Base-by-base conservation (phyloP, 2,113 vertebrate species). In the Centropus bengalensis region DNA sequence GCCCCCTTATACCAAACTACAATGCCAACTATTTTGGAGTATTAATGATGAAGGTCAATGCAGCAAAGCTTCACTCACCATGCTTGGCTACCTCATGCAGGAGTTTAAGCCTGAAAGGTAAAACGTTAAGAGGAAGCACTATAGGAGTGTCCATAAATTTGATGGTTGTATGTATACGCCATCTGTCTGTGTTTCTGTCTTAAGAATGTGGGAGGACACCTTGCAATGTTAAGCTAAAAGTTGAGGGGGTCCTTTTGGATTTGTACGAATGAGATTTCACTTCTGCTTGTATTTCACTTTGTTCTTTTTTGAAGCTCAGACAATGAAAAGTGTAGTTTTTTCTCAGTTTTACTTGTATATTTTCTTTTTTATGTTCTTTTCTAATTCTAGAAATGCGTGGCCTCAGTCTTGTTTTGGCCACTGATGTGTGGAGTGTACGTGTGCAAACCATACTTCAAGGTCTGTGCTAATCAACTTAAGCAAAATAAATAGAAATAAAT, bases 401-500 rank as follows among this genome's bases (percentile, higher is more conserved):
- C 28, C 28, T 49, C 3, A 1, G 38, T 84, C 45, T 47, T 2
- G 1, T 44, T 86, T 62, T 58, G 67, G 51, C 33, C 11, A 51
- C 30, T 0, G 3, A 42, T 80, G 22, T 11, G 56, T 76, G 36
- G 74, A 58, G 78, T 52, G 55, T 96, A 94, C 14, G 8, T 90
- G 90, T 92, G n/a, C 68, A 90, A 94, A 91, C 47, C 33, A 63
- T 47, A 81, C 64, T 96, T 91, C 64, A 91, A 91, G 87, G 85
- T 33, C 51, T 42, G 12, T 71, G 38, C 36, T 96, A 91, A 96
- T 89, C 60, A 83, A 86, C 56, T 97, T 93, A 91, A 85, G 52
- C 42, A 91, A 95, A 92, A 86, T 82, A 87, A 93, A 92, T 91
- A 87, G 38, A 95, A 91, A 95, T 83, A 94, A 94, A 87, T 91